These are phyloP conservation scores for Pyrocoelia pectoralis DNA, from an alignment of 2,888 invertebrate species.

Conservation along the genomic window DNA sequence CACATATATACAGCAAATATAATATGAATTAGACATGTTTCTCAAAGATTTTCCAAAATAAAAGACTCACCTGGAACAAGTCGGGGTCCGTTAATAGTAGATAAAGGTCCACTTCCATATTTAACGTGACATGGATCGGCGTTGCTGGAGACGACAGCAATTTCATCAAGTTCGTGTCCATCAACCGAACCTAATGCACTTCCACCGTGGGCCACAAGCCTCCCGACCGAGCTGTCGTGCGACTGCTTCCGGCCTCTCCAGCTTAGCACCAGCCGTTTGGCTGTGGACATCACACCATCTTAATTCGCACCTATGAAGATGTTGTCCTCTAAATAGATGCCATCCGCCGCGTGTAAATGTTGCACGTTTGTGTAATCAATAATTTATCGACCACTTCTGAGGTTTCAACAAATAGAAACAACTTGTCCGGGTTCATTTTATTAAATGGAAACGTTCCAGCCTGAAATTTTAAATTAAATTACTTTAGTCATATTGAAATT, in stretches of 20 bases:
- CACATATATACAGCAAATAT: too few relatives aligned
- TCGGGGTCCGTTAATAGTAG: slow-evolving; percentile 68
- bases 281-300: slow-evolving; percentile 65
- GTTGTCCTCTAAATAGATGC: slow-evolving; percentile 25
- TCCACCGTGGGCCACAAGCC: slow-evolving; percentile 59
- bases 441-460: slow-evolving; percentile 14
- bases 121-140: slow-evolving; percentile 64
- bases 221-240: slow-evolving; percentile 62
- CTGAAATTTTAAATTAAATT: slow-evolving; percentile 5
- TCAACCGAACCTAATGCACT: slow-evolving; percentile 45
- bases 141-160: slow-evolving; percentile 70
- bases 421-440: slow-evolving; percentile 30
- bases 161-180: slow-evolving; percentile 71
- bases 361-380: slow-evolving; percentile 8
- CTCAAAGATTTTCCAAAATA: too few relatives aligned
- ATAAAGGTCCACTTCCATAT: slow-evolving; percentile 65
- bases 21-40: too few relatives aligned
- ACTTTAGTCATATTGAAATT: neutral
- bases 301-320: slow-evolving; percentile 28
- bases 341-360: slow-evolving; percentile 15
- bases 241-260: slow-evolving; percentile 68
- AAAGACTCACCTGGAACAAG: slow-evolving; percentile 64
- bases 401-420: slow-evolving; percentile 16
- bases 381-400: slow-evolving; percentile 6
- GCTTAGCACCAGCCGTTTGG: slow-evolving; percentile 69